Evolutionary conservation across 1,140 invertebrate genomes (phyloP).

Genomic region (Drosophila kikkawai): DNA sequence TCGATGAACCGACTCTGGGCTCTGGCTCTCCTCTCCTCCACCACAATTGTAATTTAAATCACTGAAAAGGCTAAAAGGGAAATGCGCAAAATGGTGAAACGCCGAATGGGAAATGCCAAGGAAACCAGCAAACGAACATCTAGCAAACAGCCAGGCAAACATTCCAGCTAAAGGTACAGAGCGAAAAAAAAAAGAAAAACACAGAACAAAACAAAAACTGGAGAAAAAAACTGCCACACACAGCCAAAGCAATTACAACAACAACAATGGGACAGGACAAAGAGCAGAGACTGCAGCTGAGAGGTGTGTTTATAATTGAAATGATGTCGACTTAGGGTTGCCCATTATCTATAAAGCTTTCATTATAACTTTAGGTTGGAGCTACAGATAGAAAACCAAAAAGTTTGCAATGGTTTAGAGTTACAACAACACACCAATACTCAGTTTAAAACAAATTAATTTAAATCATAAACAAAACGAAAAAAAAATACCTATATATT

Average conservation of each 20-base stretch:
- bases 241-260: constrained; percentile 42
- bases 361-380: too few relatives aligned
- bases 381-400: neutral
- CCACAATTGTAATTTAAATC: constrained; percentile 48
- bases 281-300: neutral
- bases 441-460: neutral
- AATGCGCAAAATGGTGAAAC: constrained; percentile 8
- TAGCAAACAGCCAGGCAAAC: constrained; percentile 39
- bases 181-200: constrained; percentile 10
- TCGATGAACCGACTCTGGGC: constrained; percentile 45
- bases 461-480: too few relatives aligned
- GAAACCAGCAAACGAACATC: constrained; percentile 35
- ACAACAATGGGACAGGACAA: constrained; percentile 22
- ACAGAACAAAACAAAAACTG: constrained; percentile 4
- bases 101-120: constrained; percentile 18
- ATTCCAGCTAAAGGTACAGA: constrained; percentile 30
- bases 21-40: neutral
- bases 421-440: neutral
- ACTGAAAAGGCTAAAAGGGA: constrained; percentile 15
- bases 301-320: neutral
- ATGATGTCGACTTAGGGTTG: neutral
- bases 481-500: too few relatives aligned
- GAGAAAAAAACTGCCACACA: constrained; percentile 6
- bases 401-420: neutral
- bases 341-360: neutral